phyloP scores from a whole-genome alignment of 2,797 vertebrate species.

The Lindbergichthys nudifrons region DNA sequence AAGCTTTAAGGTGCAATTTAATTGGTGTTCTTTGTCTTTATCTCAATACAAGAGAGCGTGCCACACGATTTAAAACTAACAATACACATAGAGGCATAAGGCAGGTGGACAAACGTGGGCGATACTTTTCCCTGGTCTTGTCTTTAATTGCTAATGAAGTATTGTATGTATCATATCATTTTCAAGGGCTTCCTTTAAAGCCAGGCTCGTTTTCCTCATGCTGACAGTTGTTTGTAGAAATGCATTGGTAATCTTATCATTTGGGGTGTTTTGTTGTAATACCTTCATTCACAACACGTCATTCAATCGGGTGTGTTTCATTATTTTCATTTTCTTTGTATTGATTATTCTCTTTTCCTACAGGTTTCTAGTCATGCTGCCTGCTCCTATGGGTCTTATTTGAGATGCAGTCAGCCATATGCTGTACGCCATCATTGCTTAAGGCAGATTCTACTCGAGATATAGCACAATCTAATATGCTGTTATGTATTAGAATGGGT shows the following conservation, averaged over 20 bases:
- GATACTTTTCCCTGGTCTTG: conserved; percentile 48
- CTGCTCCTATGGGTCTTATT: conserved; percentile 37
- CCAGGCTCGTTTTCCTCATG: conserved; percentile 30
- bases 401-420: conserved; percentile 58
- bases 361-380: conserved; percentile 32
- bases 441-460: conserved; percentile 69
- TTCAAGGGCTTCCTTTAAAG: conserved; percentile 51
- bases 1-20: conserved; percentile 65
- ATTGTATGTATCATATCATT: conserved; percentile 64
- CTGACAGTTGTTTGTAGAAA: conserved; percentile 52
- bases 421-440: conserved; percentile 57
- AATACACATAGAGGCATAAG: conserved; percentile 46
- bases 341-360: conserved; percentile 20
- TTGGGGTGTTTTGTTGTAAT: conserved; percentile 38
- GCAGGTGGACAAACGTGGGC: conserved; percentile 42
- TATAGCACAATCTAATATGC: conserved; percentile 75
- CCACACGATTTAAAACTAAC: conserved; percentile 26
- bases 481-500: conserved; percentile 81
- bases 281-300: conserved; percentile 52
- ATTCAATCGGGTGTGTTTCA: conserved; percentile 50
- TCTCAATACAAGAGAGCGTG: conserved; percentile 38
- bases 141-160: conserved; percentile 67
- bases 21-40: conserved; percentile 55
- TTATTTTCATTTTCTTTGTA: conserved; percentile 44
- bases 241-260: conserved; percentile 43